These are phyloP conservation scores for Andricus curvator DNA, from an alignment of 2,888 invertebrate genomes.

Conservation along the genomic window DNA sequence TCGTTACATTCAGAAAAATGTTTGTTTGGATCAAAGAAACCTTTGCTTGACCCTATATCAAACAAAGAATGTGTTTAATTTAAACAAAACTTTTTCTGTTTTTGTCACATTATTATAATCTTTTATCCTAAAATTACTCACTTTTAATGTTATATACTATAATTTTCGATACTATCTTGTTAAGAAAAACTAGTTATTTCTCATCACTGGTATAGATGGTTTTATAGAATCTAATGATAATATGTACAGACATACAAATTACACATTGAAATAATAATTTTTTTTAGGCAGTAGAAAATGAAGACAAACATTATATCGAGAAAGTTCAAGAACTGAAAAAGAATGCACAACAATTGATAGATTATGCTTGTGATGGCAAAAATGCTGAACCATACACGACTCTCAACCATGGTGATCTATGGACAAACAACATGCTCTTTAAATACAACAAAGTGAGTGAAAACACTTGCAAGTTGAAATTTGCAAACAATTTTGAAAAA, in stretches of 20 bases:
- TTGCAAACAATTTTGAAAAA: neutral
- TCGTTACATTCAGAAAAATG: too few species aligned
- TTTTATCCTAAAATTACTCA: too few species aligned
- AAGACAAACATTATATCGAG: constrained; percentile 50
- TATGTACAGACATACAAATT: neutral
- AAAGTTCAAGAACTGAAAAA: constrained; percentile 52
- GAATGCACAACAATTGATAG: constrained; percentile 31
- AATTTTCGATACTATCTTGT: too few species aligned
- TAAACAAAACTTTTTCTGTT: too few species aligned
- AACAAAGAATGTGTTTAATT: too few species aligned
- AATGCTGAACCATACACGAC: constrained; percentile 61
- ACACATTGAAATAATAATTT: neutral
- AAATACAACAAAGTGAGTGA: constrained; percentile 58
- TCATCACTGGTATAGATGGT: too few species aligned
- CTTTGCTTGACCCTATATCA: too few species aligned
- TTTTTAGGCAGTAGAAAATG: constrained; percentile 43
- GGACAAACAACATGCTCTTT: constrained; percentile 62
- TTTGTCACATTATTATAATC: too few species aligned
- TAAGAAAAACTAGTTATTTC: too few species aligned
- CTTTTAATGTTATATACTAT: too few species aligned
- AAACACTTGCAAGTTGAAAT: neutral
- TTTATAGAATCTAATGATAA: too few species aligned
- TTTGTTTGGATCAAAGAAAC: too few species aligned
- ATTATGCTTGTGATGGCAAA: constrained; percentile 44
- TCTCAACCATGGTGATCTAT: constrained; percentile 59